Conservation (phyloP, 2,888 invertebrate species). For the Fabriciana adippe region DNA sequence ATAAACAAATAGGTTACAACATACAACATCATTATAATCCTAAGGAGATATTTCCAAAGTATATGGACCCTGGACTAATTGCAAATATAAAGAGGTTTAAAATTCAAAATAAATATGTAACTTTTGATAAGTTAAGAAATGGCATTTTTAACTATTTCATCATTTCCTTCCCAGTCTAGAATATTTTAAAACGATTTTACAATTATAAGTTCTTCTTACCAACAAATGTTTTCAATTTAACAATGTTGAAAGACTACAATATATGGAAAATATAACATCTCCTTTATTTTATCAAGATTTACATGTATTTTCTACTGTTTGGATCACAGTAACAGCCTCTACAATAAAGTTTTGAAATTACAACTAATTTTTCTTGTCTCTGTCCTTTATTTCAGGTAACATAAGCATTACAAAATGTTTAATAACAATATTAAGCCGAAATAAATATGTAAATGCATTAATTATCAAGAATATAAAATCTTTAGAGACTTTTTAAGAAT, state of each 20-base stretch:
- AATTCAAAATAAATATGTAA: not conserved
- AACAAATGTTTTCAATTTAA: too few species aligned
- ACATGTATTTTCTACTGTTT: slow-evolving; percentile 14
- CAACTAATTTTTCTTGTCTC: not conserved
- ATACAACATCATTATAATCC: not conserved
- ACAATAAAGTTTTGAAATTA: slow-evolving; percentile 2
- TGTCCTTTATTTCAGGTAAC: not conserved
- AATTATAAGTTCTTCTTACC: too few species aligned
- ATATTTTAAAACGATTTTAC: too few species aligned
- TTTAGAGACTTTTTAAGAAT: too few species aligned
- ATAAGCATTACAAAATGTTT: not conserved
- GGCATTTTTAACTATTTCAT: too few species aligned
- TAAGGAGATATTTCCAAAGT: not conserved
- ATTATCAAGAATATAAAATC: too few species aligned
- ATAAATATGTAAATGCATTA: not conserved
- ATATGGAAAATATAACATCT: too few species aligned
- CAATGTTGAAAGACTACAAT: too few species aligned
- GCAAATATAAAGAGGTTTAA: not conserved
- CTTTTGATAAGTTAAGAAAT: not conserved
- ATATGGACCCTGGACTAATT: too few species aligned
- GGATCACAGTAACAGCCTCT: slow-evolving; percentile 40
- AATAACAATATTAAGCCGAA: not conserved
- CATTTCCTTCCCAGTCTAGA: too few species aligned
- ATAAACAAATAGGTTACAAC: not conserved
- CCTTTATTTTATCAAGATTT: not conserved